A percentile compares a stretch with the other conserved stretches of the same genome.
phyloP scores from a whole-genome alignment of 2,888 invertebrate genomes.

The Malthinus flaveolus region DNA sequence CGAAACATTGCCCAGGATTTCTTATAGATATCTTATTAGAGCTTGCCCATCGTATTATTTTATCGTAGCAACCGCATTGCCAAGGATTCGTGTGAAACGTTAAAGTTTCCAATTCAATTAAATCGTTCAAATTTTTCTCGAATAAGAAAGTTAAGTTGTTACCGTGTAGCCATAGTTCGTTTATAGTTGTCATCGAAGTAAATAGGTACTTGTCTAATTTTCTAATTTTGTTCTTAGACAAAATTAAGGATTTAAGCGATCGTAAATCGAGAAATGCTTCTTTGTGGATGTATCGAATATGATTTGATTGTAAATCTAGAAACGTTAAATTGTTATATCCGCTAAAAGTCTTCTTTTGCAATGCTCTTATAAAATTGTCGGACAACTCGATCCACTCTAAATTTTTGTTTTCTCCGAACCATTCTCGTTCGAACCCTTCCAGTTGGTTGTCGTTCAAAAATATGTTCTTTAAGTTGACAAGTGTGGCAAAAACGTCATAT shows the following conservation, averaged over 20 bases:
- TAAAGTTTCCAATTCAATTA: not conserved
- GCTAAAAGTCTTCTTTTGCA: not conserved
- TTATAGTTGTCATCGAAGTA: not conserved
- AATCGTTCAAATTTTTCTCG: constrained; percentile 5
- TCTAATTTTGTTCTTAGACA: constrained; percentile 7
- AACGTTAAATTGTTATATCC: not conserved
- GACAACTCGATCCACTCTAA: not conserved
- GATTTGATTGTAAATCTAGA: not conserved
- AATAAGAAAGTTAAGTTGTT: constrained; percentile 11
- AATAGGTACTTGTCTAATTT: not conserved
- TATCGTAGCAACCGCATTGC: constrained; percentile 9
- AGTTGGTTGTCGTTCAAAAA: not conserved
- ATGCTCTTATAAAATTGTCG: not conserved
- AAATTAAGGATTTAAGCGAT: not conserved
- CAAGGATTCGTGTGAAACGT: constrained; percentile 11
- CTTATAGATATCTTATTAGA: not conserved
- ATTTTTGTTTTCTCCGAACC: not conserved
- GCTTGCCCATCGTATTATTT: constrained; percentile 3
- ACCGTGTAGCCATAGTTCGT: not conserved
- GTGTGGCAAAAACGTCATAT: not conserved
- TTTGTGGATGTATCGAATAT: constrained; percentile 1
- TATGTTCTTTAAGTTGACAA: not conserved
- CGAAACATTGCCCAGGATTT: not conserved
- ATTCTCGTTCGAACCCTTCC: constrained; percentile 6
- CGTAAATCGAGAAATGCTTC: not conserved